Percentiles rank a stretch among this genome's conserved stretches.
Evolutionary conservation across 2,888 invertebrate species (phyloP).

Genomic region (Ferdinandea cuprea): DNA sequence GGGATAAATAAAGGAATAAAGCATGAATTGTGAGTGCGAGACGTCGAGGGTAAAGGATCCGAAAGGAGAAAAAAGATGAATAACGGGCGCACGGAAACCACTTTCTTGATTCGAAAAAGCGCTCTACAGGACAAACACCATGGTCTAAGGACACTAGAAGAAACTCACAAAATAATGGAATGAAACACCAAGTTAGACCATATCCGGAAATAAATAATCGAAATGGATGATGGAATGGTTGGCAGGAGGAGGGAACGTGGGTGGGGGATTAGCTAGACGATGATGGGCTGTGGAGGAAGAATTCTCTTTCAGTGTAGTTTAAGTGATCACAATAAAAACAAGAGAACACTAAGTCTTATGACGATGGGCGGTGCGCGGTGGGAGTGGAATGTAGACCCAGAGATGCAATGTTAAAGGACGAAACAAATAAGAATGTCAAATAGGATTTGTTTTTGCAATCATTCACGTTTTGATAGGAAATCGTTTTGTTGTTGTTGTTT

Average conservation of each 20-base stretch:
- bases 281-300: neutral
- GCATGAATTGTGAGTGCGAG: constrained; percentile 33
- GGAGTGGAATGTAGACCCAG: neutral
- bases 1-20: constrained; percentile 25
- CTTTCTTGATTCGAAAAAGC: constrained; percentile 37
- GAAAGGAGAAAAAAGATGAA: constrained; percentile 36
- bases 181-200: constrained; percentile 51
- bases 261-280: neutral
- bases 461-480: constrained; percentile 55
- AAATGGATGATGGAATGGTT: constrained; percentile 48
- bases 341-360: constrained; percentile 6
- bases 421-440: constrained; percentile 63
- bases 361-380: constrained; percentile 7
- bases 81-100: constrained; percentile 37
- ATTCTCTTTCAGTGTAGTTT: constrained; percentile 23
- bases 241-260: neutral
- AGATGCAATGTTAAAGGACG: constrained; percentile 29
- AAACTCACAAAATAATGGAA: constrained; percentile 31
- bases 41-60: constrained; percentile 1
- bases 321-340: constrained; percentile 54
- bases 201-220: constrained; percentile 62
- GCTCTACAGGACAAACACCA: constrained; percentile 3
- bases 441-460: constrained; percentile 56
- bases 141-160: constrained; percentile 8
- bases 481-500: constrained; percentile 18